phyloP scores from a whole-genome alignment of 2,888 invertebrate genomes.

The Apeira syringaria region DNA sequence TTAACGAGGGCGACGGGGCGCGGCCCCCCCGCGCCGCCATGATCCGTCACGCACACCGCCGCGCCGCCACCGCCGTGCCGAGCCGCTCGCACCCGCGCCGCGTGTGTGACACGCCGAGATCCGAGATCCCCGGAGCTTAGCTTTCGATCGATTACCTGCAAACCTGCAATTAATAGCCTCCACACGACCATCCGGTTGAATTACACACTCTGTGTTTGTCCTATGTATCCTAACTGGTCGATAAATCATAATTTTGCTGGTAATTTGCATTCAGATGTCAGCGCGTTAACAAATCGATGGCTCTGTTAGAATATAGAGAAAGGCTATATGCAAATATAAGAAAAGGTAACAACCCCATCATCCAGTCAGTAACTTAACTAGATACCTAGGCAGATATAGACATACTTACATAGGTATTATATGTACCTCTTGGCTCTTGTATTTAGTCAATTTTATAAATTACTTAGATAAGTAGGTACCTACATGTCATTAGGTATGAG shows the following conservation, averaged over 20 bases:
- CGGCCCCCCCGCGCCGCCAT: slow-evolving; percentile 78
- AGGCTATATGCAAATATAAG: neutral
- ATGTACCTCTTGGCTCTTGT: no score
- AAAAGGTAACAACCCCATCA: no score
- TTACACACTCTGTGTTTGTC: slow-evolving; percentile 69
- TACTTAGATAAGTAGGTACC: no score
- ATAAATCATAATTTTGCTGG: slow-evolving; percentile 47
- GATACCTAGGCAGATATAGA: no score
- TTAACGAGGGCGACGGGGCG: slow-evolving; percentile 76
- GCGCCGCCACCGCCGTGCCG: slow-evolving; percentile 36
- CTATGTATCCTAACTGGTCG: slow-evolving; percentile 45
- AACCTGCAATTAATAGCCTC: slow-evolving; percentile 81
- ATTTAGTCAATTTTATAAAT: no score
- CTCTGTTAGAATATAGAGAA: no score
- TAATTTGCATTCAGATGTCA: slow-evolving; percentile 37
- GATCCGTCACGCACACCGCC: slow-evolving; percentile 78
- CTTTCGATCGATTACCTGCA: slow-evolving; percentile 75
- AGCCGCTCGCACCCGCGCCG: slow-evolving; percentile 29
- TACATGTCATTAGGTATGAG: no score
- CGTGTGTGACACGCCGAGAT: slow-evolving; percentile 36
- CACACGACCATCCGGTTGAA: slow-evolving; percentile 72
- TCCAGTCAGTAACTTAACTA: no score
- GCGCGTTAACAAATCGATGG: slow-evolving; percentile 7
- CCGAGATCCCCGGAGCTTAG: slow-evolving; percentile 35
- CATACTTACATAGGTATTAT: no score